Evolutionary conservation across 1,140 invertebrate species (phyloP).

Genomic region (Drosophila bocqueti): DNA sequence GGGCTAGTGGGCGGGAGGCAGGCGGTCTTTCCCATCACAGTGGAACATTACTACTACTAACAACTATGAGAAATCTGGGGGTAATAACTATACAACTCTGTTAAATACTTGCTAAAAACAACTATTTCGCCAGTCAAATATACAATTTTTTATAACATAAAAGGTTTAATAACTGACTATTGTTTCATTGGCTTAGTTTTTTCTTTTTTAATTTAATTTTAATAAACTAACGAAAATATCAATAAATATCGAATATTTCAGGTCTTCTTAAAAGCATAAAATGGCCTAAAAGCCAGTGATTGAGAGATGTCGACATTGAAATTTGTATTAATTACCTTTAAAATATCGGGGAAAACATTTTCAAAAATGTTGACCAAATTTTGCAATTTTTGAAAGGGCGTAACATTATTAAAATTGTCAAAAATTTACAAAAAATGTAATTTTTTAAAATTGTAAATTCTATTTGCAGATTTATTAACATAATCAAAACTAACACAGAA

Average conservation of each 20-base stretch:
- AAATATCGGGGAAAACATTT: neutral
- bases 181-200: too few species aligned
- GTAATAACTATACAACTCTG: neutral
- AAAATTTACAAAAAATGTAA: neutral
- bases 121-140: neutral
- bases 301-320: neutral
- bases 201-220: too few species aligned
- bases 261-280: neutral
- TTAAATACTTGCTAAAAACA: neutral
- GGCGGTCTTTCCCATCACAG: constrained; percentile 10
- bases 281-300: neutral
- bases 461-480: too few species aligned
- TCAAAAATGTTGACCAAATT: neutral
- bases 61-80: neutral
- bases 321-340: neutral
- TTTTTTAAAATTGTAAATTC: too few species aligned
- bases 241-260: neutral
- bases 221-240: neutral
- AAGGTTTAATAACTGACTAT: too few species aligned
- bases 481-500: too few species aligned
- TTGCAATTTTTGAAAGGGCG: too few species aligned
- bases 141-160: neutral
- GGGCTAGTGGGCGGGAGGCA: constrained; percentile 15
- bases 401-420: neutral
- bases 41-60: constrained; percentile 4